phyloP scores from a whole-genome alignment of 2,888 invertebrate genomes.

The Atethmia centrago region DNA sequence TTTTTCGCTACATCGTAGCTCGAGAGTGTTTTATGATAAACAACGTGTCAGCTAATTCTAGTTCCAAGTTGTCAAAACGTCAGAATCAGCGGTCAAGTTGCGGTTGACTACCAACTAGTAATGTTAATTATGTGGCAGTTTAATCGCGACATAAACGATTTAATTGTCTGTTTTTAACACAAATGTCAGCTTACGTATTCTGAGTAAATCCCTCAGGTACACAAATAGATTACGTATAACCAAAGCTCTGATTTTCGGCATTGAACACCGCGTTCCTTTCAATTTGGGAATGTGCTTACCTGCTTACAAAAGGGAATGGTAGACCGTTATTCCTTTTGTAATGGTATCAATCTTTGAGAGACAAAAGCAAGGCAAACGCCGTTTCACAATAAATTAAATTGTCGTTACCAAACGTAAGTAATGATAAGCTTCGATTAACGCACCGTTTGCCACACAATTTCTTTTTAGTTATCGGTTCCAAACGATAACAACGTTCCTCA shows the following conservation, averaged over 20 bases:
- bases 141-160: constrained; percentile 28
- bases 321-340: constrained; percentile 65
- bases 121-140: constrained; percentile 33
- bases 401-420: constrained; percentile 59
- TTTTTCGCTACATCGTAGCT: constrained; percentile 8
- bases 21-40: constrained; percentile 2
- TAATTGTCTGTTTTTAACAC: constrained; percentile 29
- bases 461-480: constrained; percentile 17
- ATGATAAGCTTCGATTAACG: constrained; percentile 47
- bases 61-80: constrained; percentile 51
- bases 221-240: constrained; percentile 59
- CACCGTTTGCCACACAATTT: constrained; percentile 47
- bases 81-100: constrained; percentile 47
- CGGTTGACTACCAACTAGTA: constrained; percentile 14
- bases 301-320: constrained; percentile 68
- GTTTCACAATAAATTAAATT: constrained; percentile 66
- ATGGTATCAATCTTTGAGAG: constrained; percentile 65
- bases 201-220: constrained; percentile 36
- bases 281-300: constrained; percentile 70
- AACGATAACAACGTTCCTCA: constrained; percentile 33
- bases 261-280: constrained; percentile 61
- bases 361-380: constrained; percentile 59
- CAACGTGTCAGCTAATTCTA: constrained; percentile 34
- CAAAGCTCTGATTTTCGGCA: constrained; percentile 63
- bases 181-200: constrained; percentile 38